Evolutionary conservation across 2,888 invertebrate species (phyloP), one percentile per base, ranked within the genome.

Genomic region (Steinernema carpocapsae): DNA sequence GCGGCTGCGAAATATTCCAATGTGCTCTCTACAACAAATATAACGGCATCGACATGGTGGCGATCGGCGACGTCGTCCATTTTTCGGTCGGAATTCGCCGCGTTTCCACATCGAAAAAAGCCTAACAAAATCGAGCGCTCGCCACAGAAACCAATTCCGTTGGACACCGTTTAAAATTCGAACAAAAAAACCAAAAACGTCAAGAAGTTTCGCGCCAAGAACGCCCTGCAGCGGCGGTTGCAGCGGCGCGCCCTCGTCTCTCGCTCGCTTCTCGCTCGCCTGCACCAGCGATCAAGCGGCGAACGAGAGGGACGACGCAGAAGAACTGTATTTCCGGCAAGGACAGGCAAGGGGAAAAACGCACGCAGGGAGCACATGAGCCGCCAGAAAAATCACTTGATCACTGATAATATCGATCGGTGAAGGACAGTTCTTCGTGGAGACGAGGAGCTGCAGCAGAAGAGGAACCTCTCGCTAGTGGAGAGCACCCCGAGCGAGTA

Each of bases 161-260:
- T 1, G 4, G 14, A 12, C 24, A 19, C 14, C 26, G 12, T 24
- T 26, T 56, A 56, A 19, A 64, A 64, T 17, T 22, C 29, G 29
- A 64, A 64, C 29, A 64, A 64, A 29, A 32, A 26, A 26, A 6
- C 12, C 26, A 24, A 6, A 26, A 17, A 26, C 32, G 7, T 64
- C 32, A 64, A 64, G 64, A 32, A 64, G 64, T 17, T 64, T 64
- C 64, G 64, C 64, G 64, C 64, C 64, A 64, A 64, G 64, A 64
- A 17, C 29, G 22, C 32, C 7, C 4, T 37, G n/a, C 37, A 37
- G 37, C 37, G 10, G 37, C 37, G 10, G 37, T 10, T 6, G 10
- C 37, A 37, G 37, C 37, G 4, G 4, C 37, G 3, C 37, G 4
- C 37, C 37, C 37, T 37, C n/a, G n/a, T n/a, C n/a, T n/a, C n/a